phyloP scores from a whole-genome alignment of 2,113 vertebrate species.

The Amazona guildingii region DNA sequence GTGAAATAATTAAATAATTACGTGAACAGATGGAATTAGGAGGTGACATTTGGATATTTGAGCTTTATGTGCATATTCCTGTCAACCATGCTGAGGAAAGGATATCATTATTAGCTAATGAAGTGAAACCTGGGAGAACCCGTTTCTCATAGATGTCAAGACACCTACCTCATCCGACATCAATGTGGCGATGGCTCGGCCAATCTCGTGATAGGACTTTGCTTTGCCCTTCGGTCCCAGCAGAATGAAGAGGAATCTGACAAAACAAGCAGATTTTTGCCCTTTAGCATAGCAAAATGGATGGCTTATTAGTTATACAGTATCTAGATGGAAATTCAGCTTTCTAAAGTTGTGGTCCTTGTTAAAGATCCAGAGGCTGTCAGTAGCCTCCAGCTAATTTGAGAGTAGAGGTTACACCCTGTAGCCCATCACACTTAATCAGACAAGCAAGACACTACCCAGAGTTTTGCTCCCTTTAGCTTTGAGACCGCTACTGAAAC shows the following conservation, averaged over 20 bases:
- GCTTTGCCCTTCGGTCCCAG: slow-evolving; percentile 98
- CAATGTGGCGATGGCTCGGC: slow-evolving; percentile 93
- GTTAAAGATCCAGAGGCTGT: neutral
- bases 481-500: neutral
- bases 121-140: neutral
- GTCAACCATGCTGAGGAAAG: fast-evolving
- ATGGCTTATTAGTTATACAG: neutral
- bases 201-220: slow-evolving; percentile 98
- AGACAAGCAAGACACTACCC: neutral
- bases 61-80: neutral
- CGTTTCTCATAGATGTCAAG: neutral
- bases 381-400: neutral
- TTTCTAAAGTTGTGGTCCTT: neutral
- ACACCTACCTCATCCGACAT: slow-evolving; percentile 95
- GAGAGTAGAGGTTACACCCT: neutral
- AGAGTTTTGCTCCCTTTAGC: neutral
- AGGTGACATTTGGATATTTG: neutral
- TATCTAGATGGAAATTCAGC: neutral
- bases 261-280: neutral
- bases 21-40: neutral
- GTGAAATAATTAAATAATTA: neutral
- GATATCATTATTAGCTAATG: fast-evolving
- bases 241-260: slow-evolving; percentile 95
- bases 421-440: fast-evolving
- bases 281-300: neutral